Evolutionary conservation across 2,888 invertebrate genomes (phyloP), one percentile per base, ranked within the genome.

Genomic region (Yponomeuta malinellus): DNA sequence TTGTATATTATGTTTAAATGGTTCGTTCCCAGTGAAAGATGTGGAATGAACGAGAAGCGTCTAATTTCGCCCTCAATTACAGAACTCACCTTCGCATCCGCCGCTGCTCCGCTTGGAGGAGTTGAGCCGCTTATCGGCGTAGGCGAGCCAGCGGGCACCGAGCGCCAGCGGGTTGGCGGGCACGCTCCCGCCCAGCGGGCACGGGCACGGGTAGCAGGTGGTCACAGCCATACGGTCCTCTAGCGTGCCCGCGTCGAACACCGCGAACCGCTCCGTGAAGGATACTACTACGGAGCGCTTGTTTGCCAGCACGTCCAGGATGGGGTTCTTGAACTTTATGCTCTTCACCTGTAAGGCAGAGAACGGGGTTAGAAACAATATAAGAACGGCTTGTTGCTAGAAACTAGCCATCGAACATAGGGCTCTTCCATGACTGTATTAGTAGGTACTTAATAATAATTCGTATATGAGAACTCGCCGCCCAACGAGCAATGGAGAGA

Each of bases 241-340:
- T 69, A 98, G 93, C 0, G 96, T 96, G 74, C 95, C 95, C 2
- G 98, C 96, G 89, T 98, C 98, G 86, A 98, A 98, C 12, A 98
- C 96, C 0, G 98, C 97, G 76, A 98, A 96, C 73, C 96, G 95
- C 88, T 98, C 98, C 69, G 95, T 93, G 87, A 98, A 98, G 0
- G 97, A 96, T 2, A 98, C 95, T 23, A 97, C 96, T 68, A 99
- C 94, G 10, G 97, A 97, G 73, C 96, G 94, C 77, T 96, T 95
- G 90, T 98, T 98, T n/a, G 97, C 97, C 75, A 96, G 86, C 73
- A 98, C 96, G 83, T 98, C 98, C 78, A 96, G 93, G 70, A 98
- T 96, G 1, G 96, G 95, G 85, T 96, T 97, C 90, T 97, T 98
- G 92, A 98, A 98, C 88, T 98, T 97, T 76, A 98, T 97, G 81